Conservation (phyloP, 2,113 vertebrate genomes). For the Coptodon rendalli region DNA sequence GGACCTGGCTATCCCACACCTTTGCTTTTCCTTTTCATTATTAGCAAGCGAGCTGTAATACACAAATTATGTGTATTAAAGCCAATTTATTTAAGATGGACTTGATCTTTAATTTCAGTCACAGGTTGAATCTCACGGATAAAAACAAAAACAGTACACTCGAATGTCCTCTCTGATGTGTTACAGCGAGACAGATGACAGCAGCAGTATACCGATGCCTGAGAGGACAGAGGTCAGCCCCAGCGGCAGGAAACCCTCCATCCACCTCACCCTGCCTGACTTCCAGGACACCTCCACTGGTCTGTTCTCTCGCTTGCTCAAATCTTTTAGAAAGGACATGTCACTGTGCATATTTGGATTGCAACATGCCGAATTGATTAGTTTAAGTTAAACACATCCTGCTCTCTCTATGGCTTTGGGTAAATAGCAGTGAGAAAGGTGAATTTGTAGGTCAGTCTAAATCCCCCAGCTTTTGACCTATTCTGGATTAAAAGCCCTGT, state of each 20-base stretch:
- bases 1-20: not conserved
- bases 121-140: not conserved
- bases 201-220: constrained; percentile 74
- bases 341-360: not conserved
- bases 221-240: constrained; percentile 73
- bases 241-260: constrained; percentile 72
- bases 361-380: not conserved
- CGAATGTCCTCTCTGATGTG: not conserved
- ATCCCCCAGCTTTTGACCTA: not conserved
- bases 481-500: constrained; percentile 8
- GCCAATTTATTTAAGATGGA: not conserved
- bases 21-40: not conserved
- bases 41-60: not conserved
- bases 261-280: constrained; percentile 87
- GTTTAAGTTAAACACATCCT: not conserved
- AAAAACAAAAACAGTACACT: not conserved
- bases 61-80: not conserved
- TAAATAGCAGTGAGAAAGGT: constrained; percentile 18
- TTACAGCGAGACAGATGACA: constrained; percentile 88
- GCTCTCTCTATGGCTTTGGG: not conserved
- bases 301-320: constrained; percentile 54
- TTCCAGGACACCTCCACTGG: constrained; percentile 86
- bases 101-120: not conserved
- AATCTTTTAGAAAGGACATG: not conserved
- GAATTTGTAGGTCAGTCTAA: not conserved